phyloP scores from a whole-genome alignment of 2,888 invertebrate species.

The Xestoiulus laeticollis region DNA sequence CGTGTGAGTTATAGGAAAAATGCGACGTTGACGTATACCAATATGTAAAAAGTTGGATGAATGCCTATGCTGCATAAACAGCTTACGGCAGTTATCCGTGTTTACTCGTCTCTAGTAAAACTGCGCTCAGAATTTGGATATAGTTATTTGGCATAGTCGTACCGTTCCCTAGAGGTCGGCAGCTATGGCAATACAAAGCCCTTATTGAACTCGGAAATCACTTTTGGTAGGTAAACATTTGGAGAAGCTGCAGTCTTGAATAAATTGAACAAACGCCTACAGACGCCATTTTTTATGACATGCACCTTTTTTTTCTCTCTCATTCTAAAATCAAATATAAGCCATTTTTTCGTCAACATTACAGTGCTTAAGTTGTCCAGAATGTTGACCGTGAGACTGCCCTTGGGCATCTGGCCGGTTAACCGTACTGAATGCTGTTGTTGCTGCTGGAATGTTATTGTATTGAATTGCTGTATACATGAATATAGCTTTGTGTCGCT shows the following conservation, averaged over 20 bases:
- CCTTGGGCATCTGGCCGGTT: neutral
- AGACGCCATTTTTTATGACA: neutral
- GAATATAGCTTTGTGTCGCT: too few species aligned
- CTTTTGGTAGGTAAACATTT: slow-evolving; percentile 32
- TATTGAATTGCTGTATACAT: too few species aligned
- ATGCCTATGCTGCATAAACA: slow-evolving; percentile 7
- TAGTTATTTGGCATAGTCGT: slow-evolving; percentile 21
- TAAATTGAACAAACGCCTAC: slow-evolving; percentile 22
- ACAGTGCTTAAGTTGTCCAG: neutral
- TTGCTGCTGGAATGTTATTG: too few species aligned
- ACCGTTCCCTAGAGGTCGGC: neutral
- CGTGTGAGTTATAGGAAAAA: slow-evolving; percentile 24
- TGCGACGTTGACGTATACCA: neutral
- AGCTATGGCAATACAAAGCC: slow-evolving; percentile 18
- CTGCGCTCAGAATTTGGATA: slow-evolving; percentile 29
- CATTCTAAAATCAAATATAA: neutral
- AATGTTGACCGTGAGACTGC: neutral
- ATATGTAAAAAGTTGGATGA: slow-evolving; percentile 29
- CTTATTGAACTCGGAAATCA: slow-evolving; percentile 37
- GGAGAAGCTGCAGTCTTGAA: slow-evolving; percentile 15
- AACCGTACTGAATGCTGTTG: neutral
- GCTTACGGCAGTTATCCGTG: slow-evolving; percentile 29
- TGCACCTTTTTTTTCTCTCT: neutral
- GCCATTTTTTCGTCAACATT: neutral
- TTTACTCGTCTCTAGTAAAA: slow-evolving; percentile 7